These are phyloP conservation scores for Xenotilapia leptura DNA, from an alignment of 2,113 vertebrate species.

Conservation along the genomic window DNA sequence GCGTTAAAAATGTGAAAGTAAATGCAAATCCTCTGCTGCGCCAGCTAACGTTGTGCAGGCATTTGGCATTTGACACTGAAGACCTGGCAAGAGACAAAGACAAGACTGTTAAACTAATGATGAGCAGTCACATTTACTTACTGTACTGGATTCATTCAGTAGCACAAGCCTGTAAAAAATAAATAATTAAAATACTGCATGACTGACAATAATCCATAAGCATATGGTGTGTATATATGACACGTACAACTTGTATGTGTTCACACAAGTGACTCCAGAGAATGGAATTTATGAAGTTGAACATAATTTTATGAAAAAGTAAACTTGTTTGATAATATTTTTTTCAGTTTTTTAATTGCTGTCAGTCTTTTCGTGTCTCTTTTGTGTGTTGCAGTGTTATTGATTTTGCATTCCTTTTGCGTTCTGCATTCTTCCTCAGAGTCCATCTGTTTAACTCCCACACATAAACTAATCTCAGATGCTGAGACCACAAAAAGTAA, in stretches of 20 bases:
- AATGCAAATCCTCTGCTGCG: background rate
- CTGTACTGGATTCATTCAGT: background rate
- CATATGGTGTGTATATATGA: background rate
- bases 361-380: background rate
- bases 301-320: background rate
- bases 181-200: background rate
- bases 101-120: background rate
- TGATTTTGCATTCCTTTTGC: slow-evolving; percentile 7
- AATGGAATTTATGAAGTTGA: background rate
- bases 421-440: background rate
- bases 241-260: background rate
- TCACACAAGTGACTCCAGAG: background rate
- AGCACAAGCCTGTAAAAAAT: background rate
- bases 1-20: background rate
- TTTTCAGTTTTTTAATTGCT: background rate
- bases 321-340: background rate
- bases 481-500: background rate
- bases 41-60: background rate
- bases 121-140: background rate
- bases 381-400: background rate
- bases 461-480: slow-evolving; percentile 9
- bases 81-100: background rate
- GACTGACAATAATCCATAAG: background rate
- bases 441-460: slow-evolving; percentile 44
- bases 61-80: slow-evolving; percentile 1